phyloP scores from a whole-genome alignment of 2,797 vertebrate species.

The Arnoldichthys spilopterus region DNA sequence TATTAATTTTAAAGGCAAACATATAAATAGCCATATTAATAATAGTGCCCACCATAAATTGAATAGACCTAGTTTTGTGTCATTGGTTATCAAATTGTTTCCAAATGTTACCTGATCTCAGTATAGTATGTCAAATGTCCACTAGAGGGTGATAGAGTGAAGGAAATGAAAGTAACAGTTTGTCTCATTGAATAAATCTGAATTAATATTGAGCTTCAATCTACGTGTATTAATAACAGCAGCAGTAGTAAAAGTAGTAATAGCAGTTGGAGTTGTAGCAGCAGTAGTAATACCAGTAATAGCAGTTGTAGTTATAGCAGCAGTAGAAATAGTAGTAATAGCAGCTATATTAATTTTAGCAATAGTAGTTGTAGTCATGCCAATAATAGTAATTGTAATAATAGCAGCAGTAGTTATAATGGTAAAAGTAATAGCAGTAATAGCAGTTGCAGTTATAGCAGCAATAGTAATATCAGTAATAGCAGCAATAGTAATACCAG shows the following conservation, averaged over 20 bases:
- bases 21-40: too few species aligned
- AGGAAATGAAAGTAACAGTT: conserved; percentile 60
- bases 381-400: too few species aligned
- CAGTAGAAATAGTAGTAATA: too few species aligned
- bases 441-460: too few species aligned
- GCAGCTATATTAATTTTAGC: too few species aligned
- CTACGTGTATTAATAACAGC: background rate
- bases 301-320: too few species aligned
- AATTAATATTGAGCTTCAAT: background rate
- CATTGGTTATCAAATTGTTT: too few species aligned
- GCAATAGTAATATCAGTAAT: background rate
- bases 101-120: background rate
- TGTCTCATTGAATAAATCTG: background rate
- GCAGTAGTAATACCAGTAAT: background rate
- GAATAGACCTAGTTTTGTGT: background rate
- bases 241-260: background rate
- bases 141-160: conserved; percentile 72
- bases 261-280: background rate
- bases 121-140: conserved; percentile 48
- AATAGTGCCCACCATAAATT: background rate
- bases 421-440: too few species aligned
- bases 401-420: too few species aligned
- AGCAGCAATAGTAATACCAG: background rate
- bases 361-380: too few species aligned
- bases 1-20: too few species aligned